Evolutionary conservation across 2,888 invertebrate genomes (phyloP).

Genomic region (Phasia obesa): DNA sequence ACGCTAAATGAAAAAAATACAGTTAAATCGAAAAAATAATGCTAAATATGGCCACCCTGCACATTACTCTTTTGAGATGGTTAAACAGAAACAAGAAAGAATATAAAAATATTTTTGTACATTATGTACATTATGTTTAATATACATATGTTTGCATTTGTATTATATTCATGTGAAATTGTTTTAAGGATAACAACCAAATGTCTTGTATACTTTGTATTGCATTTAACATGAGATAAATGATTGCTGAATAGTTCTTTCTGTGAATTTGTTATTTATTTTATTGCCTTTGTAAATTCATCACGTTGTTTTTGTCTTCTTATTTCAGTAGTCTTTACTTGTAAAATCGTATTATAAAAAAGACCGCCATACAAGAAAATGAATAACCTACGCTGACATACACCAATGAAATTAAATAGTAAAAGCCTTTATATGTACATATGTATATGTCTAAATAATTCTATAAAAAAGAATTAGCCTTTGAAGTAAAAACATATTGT

Average conservation of each 20-base stretch:
- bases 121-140: neutral
- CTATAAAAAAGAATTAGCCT: too few species aligned
- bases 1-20: too few species aligned
- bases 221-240: neutral
- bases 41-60: too few species aligned
- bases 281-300: slow-evolving; percentile 5
- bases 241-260: slow-evolving; percentile 1
- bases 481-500: too few species aligned
- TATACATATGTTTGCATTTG: neutral
- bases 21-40: too few species aligned
- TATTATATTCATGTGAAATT: neutral
- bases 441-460: too few species aligned
- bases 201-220: neutral
- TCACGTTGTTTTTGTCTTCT: slow-evolving; percentile 7
- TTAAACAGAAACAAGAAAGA: too few species aligned
- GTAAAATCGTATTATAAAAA: too few species aligned
- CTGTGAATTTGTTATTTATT: slow-evolving; percentile 3
- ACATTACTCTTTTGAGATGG: too few species aligned
- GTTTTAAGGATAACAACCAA: neutral
- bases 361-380: neutral
- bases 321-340: too few species aligned
- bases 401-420: slow-evolving; percentile 37
- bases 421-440: slow-evolving; percentile 5
- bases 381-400: slow-evolving; percentile 23
- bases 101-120: neutral